Conservation (phyloP, 2,888 invertebrate species). For the Caenorhabditis panamensis region DNA sequence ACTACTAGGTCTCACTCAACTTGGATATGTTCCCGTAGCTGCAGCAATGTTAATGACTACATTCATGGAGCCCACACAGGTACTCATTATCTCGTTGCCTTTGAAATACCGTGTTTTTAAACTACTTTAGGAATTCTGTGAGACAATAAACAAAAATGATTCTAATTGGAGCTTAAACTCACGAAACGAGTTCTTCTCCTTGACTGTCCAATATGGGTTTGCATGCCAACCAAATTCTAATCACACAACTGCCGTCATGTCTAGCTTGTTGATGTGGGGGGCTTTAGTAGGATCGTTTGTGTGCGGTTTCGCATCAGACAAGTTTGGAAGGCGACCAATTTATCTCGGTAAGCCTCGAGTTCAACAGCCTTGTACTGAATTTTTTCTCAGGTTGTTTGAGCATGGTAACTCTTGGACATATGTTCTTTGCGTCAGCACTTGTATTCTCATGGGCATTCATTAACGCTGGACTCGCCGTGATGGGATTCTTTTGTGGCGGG, state of each 20-base stretch:
- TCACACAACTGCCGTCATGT: constrained; percentile 53
- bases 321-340: constrained; percentile 77
- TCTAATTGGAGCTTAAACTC: not conserved
- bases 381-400: constrained; percentile 66
- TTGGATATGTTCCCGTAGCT: constrained; percentile 76
- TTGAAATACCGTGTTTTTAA: too few species aligned
- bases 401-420: constrained; percentile 61
- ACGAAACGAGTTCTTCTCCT: constrained; percentile 41
- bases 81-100: not conserved
- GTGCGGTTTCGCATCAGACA: constrained; percentile 78
- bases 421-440: constrained; percentile 37
- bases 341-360: constrained; percentile 59
- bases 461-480: not conserved
- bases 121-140: constrained; percentile 46
- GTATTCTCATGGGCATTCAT: constrained; percentile 20
- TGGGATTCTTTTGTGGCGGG: constrained; percentile 59
- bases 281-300: constrained; percentile 76
- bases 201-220: constrained; percentile 30
- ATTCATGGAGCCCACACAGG: constrained; percentile 75
- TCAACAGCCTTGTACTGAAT: not conserved
- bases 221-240: constrained; percentile 25
- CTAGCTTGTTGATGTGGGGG: constrained; percentile 75
- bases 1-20: constrained; percentile 75
- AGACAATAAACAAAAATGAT: not conserved
- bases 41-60: constrained; percentile 74